Conservation (phyloP, 2,888 invertebrate genomes). For the Euproctis similis region DNA sequence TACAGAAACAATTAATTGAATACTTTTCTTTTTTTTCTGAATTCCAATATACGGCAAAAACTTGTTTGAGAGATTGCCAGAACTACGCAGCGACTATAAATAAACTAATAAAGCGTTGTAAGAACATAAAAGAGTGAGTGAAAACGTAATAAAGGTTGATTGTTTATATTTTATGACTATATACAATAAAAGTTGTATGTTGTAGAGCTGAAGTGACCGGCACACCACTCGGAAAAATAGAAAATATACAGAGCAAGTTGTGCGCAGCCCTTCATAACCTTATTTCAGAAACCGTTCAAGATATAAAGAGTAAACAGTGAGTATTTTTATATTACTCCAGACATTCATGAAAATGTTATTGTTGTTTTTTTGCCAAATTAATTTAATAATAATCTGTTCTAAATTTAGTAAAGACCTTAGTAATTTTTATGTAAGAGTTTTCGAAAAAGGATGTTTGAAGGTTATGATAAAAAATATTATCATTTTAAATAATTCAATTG, state of each 20-base stretch:
- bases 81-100: conserved; percentile 66
- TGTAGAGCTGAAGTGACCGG: conserved; percentile 55
- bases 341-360: not conserved
- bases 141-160: conserved; percentile 21
- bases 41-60: conserved; percentile 61
- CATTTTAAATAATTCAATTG: too few species aligned
- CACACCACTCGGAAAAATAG: conserved; percentile 61
- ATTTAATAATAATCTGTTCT: too few species aligned
- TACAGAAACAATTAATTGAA: conserved; percentile 70
- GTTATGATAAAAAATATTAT: too few species aligned
- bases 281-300: conserved; percentile 52
- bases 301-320: conserved; percentile 60
- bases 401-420: too few species aligned
- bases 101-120: conserved; percentile 70
- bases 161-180: conserved; percentile 19
- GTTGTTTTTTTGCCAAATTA: too few species aligned
- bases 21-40: conserved; percentile 70
- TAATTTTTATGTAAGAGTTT: too few species aligned
- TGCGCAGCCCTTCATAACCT: conserved; percentile 52
- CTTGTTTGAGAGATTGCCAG: conserved; percentile 67
- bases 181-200: conserved; percentile 12
- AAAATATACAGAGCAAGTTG: conserved; percentile 52
- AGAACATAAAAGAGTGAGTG: conserved; percentile 66
- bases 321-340: conserved; percentile 16
- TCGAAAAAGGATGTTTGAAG: too few species aligned